phyloP scores from a whole-genome alignment of 2,797 vertebrate genomes.

The Chiroxiphia lanceolata region DNA sequence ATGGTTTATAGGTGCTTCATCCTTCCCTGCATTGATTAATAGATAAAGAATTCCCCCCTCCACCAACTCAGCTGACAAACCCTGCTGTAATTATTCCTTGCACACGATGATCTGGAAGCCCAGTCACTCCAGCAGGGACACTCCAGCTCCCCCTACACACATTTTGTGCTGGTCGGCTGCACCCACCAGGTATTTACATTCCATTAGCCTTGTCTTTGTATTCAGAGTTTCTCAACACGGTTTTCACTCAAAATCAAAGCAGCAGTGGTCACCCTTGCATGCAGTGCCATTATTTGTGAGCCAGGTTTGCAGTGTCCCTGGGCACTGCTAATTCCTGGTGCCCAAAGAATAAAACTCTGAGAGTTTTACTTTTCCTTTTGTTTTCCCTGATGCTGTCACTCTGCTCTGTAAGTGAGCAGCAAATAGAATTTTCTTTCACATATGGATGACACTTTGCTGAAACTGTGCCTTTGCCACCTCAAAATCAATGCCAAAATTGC shows the following conservation, averaged over 20 bases:
- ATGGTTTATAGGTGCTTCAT: conserved; percentile 46
- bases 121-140: background rate
- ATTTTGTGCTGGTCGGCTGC: conserved; percentile 26
- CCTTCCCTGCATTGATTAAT: conserved; percentile 46
- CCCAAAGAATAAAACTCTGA: background rate
- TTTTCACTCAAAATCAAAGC: background rate
- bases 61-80: conserved; percentile 43
- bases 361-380: background rate
- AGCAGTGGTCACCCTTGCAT: background rate
- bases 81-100: conserved; percentile 15
- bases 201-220: background rate
- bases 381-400: background rate
- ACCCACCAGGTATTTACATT: conserved; percentile 5
- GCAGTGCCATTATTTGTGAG: background rate
- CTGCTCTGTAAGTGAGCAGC: background rate
- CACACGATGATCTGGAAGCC: background rate
- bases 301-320: background rate
- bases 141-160: background rate
- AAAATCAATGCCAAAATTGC: background rate
- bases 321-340: background rate
- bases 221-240: background rate
- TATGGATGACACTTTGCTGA: background rate
- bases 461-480: background rate
- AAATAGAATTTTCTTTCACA: background rate
- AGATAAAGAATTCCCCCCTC: conserved; percentile 49